Conservation (phyloP, 1,140 invertebrate species). For the Scaptomyza graminum region DNA sequence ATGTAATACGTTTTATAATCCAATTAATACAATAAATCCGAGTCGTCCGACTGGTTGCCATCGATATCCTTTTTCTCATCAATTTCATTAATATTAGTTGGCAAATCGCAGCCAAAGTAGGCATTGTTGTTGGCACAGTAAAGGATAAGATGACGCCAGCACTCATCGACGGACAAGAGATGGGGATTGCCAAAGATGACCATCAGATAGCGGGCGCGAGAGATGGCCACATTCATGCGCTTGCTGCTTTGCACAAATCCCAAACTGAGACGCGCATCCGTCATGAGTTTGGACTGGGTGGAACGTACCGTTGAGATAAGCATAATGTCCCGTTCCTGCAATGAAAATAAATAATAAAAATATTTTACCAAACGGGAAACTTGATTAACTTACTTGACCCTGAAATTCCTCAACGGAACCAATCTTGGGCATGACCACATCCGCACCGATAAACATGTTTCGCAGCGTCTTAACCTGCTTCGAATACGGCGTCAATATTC, state of each 20-base stretch:
- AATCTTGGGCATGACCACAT: slow-evolving; percentile 91
- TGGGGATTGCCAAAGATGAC: slow-evolving; percentile 93
- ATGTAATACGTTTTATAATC: not conserved
- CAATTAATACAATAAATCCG: slow-evolving; percentile 7
- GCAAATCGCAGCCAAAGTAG: slow-evolving; percentile 88
- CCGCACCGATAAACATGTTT: slow-evolving; percentile 84
- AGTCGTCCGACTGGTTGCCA: not conserved
- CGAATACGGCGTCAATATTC: slow-evolving; percentile 96
- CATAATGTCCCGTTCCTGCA: slow-evolving; percentile 92
- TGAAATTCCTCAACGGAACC: slow-evolving; percentile 98
- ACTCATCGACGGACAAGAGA: slow-evolving; percentile 88
- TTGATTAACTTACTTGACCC: slow-evolving; percentile 85
- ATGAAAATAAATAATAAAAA: not conserved
- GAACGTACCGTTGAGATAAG: slow-evolving; percentile 94
- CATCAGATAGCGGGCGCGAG: slow-evolving; percentile 90
- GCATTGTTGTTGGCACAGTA: slow-evolving; percentile 87
- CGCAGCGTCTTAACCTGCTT: slow-evolving; percentile 89
- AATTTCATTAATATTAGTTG: slow-evolving; percentile 37
- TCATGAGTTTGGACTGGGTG: slow-evolving; percentile 82
- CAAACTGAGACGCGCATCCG: slow-evolving; percentile 87
- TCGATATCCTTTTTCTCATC: not conserved
- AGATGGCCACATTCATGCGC: slow-evolving; percentile 94
- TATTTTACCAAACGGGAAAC: not conserved
- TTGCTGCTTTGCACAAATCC: slow-evolving; percentile 91
- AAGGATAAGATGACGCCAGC: slow-evolving; percentile 89